These are phyloP conservation scores for Melanaphis sacchari DNA, from an alignment of 1,140 invertebrate genomes.

Conservation along the genomic window DNA sequence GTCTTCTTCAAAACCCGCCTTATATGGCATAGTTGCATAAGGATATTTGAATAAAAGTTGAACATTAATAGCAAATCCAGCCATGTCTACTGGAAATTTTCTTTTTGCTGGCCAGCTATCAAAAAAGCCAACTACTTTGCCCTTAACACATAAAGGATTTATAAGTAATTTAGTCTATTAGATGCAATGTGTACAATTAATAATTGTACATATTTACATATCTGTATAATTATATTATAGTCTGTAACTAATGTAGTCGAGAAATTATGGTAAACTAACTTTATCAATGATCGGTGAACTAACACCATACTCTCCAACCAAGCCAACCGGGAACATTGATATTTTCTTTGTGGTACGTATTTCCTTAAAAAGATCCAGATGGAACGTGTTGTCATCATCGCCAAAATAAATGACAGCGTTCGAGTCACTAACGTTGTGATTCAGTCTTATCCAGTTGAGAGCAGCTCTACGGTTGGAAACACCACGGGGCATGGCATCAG, in stretches of 20 bases:
- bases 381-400: conserved; percentile 97
- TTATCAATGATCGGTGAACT: conserved; percentile 75
- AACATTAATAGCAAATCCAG: conserved; percentile 79
- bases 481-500: conserved; percentile 83
- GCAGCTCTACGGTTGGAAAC: conserved; percentile 91
- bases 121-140: conserved; percentile 72
- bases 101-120: conserved; percentile 83
- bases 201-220: not conserved
- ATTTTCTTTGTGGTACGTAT: conserved; percentile 82
- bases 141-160: not conserved
- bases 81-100: conserved; percentile 92
- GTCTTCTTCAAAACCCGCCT: conserved; percentile 83
- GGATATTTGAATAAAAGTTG: conserved; percentile 67
- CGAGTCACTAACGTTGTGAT: conserved; percentile 68
- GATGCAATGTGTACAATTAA: not conserved
- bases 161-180: not conserved
- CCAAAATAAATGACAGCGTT: conserved; percentile 93
- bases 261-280: conserved; percentile 64
- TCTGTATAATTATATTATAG: not conserved
- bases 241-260: not conserved
- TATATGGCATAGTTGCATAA: conserved; percentile 76
- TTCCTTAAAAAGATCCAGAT: conserved; percentile 85
- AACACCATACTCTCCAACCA: conserved; percentile 77
- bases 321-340: conserved; percentile 88
- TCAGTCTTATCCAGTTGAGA: conserved; percentile 82